Evolutionary conservation across 2,797 vertebrate species (phyloP).

Genomic region (Eremophila alpestris): DNA sequence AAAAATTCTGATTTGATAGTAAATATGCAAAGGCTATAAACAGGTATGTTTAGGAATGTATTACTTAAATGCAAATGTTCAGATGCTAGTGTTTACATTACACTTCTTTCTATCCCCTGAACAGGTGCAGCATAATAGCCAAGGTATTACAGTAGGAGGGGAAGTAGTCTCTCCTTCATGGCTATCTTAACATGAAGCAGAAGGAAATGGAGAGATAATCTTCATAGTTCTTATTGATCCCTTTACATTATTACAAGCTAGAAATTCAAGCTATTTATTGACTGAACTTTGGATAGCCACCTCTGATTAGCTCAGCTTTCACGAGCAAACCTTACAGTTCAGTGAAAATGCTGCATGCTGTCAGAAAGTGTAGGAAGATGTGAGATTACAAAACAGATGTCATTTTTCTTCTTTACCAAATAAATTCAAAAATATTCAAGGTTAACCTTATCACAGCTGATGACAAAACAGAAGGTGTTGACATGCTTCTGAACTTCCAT

Average conservation of each 20-base stretch:
- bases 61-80: conserved; percentile 15
- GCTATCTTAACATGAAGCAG: not conserved
- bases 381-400: conserved; percentile 64
- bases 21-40: not conserved
- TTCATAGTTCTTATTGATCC: conserved; percentile 66
- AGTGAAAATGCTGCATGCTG: conserved; percentile 20
- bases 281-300: conserved; percentile 65
- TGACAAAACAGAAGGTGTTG: conserved; percentile 53
- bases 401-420: conserved; percentile 47
- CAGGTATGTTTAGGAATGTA: not conserved
- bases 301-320: conserved; percentile 70
- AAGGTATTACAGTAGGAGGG: not conserved
- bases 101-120: not conserved
- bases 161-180: conserved; percentile 47
- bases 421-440: conserved; percentile 52
- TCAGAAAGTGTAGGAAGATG: conserved; percentile 66
- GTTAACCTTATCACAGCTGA: conserved; percentile 48
- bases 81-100: not conserved
- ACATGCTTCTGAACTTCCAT: conserved; percentile 16
- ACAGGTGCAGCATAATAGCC: not conserved
- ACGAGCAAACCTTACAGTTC: conserved; percentile 35
- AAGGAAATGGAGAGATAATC: conserved; percentile 61
- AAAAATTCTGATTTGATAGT: not conserved
- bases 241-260: conserved; percentile 56
- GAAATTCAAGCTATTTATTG: conserved; percentile 72